Evolutionary conservation across 2,888 invertebrate species (phyloP), one percentile per base, ranked within the genome.

Genomic region (Amiota mariae): DNA sequence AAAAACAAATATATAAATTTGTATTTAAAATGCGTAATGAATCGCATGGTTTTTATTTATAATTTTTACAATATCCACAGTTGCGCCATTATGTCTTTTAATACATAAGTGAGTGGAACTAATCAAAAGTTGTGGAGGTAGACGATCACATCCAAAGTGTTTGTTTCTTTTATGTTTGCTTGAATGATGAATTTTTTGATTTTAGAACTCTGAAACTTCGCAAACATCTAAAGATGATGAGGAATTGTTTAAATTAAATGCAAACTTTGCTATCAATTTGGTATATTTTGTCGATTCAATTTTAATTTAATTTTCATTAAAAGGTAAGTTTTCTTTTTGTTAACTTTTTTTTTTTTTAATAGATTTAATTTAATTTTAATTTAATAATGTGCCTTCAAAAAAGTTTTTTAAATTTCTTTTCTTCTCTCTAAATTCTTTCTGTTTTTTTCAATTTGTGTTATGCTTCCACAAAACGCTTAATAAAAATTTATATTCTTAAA

Each of bases 321-420:
- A n/a, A 20, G 51, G 57, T 51, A 56, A 51, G 51, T 63, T 56
- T 12, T 12, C 70, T 64, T n/a, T n/a, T n/a, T n/a, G n/a, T n/a
- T n/a, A n/a, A n/a, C 18, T 12, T 54, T 64, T 49, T 36, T 49
- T 63, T 54, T 46, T 13, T 24, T 24, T 24, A 2, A 24, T 24
- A 24, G 3, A 49, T 48, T 66, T 59, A 24, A 12, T 57, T 20
- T 48, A 46, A 20, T 57, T 66, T 54, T 36, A 15, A 47, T 64
- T 59, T 54, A 15, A 47, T 66, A 66, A 54, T 18, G 67, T 64
- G 64, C 54, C 63, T 72, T 49, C 64, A 51, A 64, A 70, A 72
- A 56, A 36, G n/a, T n/a, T 61, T 13, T 56, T 64, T 51, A n/a
- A 20, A 63, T 49, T 13, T 18, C 24, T 11, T 56, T 20, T 49